phyloP scores from a whole-genome alignment of 2,797 vertebrate species.

The Enoplosus armatus region DNA sequence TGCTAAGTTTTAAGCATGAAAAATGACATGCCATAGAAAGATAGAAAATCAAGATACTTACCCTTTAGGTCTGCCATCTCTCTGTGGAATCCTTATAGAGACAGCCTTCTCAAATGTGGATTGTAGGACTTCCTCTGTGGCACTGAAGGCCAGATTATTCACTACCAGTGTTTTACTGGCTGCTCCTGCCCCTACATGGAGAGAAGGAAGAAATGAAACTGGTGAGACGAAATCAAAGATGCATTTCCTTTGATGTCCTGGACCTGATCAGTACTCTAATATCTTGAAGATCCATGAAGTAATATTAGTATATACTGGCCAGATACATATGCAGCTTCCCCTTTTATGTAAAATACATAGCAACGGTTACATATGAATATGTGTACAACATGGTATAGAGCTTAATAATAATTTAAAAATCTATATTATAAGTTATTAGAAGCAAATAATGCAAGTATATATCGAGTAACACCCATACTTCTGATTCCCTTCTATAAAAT shows the following conservation, averaged over 20 bases:
- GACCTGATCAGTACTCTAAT: constrained; percentile 26
- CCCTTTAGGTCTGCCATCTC: constrained; percentile 93
- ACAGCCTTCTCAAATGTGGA: constrained; percentile 94
- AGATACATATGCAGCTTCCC: too few relatives aligned
- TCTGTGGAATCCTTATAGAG: constrained; percentile 92
- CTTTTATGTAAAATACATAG: not conserved
- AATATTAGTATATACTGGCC: constrained; percentile 16
- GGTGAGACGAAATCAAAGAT: not conserved
- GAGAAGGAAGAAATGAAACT: not conserved
- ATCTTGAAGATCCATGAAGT: constrained; percentile 31
- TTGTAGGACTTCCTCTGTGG: constrained; percentile 92
- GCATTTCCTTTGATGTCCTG: not conserved
- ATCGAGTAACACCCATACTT: not conserved
- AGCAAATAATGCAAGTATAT: not conserved
- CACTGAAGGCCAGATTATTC: constrained; percentile 94
- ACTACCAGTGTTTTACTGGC: constrained; percentile 92
- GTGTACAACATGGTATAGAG: not conserved
- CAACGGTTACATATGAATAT: not conserved
- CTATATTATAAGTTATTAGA: too few relatives aligned
- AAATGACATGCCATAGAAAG: not conserved
- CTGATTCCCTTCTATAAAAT: not conserved
- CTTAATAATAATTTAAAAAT: not conserved
- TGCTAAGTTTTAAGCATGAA: not conserved
- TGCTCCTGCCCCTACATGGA: constrained; percentile 41
- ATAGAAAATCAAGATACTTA: constrained; percentile 63